A percentile compares a stretch with the other conserved stretches of the same genome.
Conservation (phyloP, 1,140 invertebrate species). For the Gonioctena quinquepunctata region DNA sequence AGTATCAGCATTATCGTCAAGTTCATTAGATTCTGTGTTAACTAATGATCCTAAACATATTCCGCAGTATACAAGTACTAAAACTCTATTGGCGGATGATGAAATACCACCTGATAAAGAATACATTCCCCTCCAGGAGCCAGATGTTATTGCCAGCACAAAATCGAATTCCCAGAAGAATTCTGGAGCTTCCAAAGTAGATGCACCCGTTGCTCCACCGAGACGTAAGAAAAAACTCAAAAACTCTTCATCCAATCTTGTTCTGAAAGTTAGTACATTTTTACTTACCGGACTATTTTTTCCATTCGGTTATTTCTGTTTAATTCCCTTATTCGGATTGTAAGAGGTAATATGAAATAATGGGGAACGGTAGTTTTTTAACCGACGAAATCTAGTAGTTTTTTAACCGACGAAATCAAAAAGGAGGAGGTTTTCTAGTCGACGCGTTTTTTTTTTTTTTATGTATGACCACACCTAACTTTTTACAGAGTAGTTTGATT, state of each 20-base stretch:
- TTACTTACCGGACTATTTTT: too few relatives aligned
- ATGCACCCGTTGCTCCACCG: constrained; percentile 77
- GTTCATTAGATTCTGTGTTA: constrained; percentile 51
- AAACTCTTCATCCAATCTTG: constrained; percentile 16
- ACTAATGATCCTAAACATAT: constrained; percentile 49
- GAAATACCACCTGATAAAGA: constrained; percentile 19
- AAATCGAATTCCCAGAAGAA: constrained; percentile 63
- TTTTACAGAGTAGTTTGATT: too few relatives aligned
- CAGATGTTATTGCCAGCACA: constrained; percentile 92
- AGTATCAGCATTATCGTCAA: constrained; percentile 48
- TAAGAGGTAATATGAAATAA: too few relatives aligned
- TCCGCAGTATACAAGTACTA: constrained; percentile 50
- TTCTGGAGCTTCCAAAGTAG: constrained; percentile 48
- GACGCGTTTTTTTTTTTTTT: too few relatives aligned
- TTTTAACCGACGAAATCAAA: too few relatives aligned
- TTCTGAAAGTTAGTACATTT: constrained; percentile 33
- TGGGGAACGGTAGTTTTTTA: too few relatives aligned
- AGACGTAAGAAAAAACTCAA: constrained; percentile 72
- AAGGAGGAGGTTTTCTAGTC: too few relatives aligned
- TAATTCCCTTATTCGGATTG: too few relatives aligned
- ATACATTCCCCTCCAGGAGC: constrained; percentile 68
- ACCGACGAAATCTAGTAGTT: too few relatives aligned
- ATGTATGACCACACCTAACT: too few relatives aligned
- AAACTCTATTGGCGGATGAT: constrained; percentile 32
- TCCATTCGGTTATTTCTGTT: too few relatives aligned